phyloP scores from a whole-genome alignment of 1,140 invertebrate species.

The Achroia grisella region DNA sequence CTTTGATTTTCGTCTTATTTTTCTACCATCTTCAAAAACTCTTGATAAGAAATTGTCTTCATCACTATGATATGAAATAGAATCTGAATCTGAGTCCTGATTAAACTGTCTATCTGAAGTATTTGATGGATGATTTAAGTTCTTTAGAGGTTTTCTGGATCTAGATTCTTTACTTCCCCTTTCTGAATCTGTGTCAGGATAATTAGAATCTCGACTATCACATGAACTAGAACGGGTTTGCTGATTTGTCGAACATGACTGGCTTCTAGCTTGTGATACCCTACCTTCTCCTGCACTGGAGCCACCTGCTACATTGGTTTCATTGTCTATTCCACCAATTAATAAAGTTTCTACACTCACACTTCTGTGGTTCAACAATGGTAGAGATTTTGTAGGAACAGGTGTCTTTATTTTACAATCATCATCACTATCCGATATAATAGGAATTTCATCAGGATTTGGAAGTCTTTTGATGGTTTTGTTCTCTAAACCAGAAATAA shows the following conservation, averaged over 20 bases:
- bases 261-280: slow-evolving; percentile 30
- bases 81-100: slow-evolving; percentile 51
- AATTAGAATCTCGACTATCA: slow-evolving; percentile 53
- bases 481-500: slow-evolving; percentile 13
- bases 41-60: slow-evolving; percentile 58
- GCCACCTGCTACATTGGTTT: slow-evolving; percentile 19
- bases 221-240: slow-evolving; percentile 46
- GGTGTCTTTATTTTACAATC: slow-evolving; percentile 23
- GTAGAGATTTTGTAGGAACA: slow-evolving; percentile 17
- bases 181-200: slow-evolving; percentile 50
- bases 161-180: slow-evolving; percentile 13
- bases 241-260: slow-evolving; percentile 37
- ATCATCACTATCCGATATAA: slow-evolving; percentile 50
- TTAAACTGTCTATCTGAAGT: slow-evolving; percentile 18
- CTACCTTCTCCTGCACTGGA: slow-evolving; percentile 37
- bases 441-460: slow-evolving; percentile 61
- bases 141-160: slow-evolving; percentile 17
- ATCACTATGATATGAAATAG: slow-evolving; percentile 57
- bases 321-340: slow-evolving; percentile 27
- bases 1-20: slow-evolving; percentile 39
- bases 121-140: slow-evolving; percentile 18
- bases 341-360: slow-evolving; percentile 46
- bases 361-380: slow-evolving; percentile 26
- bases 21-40: slow-evolving; percentile 44
- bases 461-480: slow-evolving; percentile 30